Evolutionary conservation across 2,888 invertebrate species (phyloP).

Genomic region (Rutpela maculata): DNA sequence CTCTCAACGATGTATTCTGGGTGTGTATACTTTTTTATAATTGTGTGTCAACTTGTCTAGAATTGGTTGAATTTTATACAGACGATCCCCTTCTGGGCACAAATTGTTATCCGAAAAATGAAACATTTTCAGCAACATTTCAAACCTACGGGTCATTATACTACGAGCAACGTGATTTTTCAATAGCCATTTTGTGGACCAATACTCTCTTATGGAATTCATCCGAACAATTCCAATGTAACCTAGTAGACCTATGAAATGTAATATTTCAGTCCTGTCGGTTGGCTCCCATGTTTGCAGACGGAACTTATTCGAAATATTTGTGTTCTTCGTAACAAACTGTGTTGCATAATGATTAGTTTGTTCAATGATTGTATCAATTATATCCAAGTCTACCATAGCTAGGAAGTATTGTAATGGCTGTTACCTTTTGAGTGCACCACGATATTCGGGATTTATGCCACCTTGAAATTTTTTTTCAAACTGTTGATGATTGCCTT

Average conservation of each 20-base stretch:
- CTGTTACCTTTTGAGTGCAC: neutral
- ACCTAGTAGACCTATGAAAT: constrained; percentile 46
- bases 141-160: neutral
- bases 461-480: neutral
- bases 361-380: neutral
- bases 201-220: constrained; percentile 45
- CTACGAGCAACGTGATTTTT: neutral
- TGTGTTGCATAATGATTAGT: neutral
- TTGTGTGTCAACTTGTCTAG: neutral
- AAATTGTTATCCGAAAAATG: neutral
- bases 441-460: neutral
- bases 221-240: constrained; percentile 45
- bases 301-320: constrained; percentile 15
- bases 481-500: neutral
- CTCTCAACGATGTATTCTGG: neutral
- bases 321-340: neutral
- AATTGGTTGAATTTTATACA: too few species aligned
- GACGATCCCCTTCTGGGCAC: neutral
- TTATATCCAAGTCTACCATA: neutral
- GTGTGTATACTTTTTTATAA: neutral
- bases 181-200: constrained; percentile 33
- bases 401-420: neutral
- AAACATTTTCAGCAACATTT: neutral
- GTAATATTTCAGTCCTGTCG: constrained; percentile 42
- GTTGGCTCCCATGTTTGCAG: constrained; percentile 47